Base-by-base conservation (phyloP, 1,140 invertebrate genomes). In the Mya arenaria region DNA sequence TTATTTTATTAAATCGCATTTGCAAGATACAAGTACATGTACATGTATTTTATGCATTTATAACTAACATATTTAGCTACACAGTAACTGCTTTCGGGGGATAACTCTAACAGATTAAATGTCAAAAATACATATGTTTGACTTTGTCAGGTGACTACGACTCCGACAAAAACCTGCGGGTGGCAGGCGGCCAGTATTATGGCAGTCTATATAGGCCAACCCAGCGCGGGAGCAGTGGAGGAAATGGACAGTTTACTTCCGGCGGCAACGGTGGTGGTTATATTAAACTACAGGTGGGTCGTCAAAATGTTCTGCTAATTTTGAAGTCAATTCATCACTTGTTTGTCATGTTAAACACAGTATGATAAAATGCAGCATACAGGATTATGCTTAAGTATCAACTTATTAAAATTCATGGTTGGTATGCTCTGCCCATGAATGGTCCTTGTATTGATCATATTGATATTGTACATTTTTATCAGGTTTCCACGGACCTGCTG, bases 231-330 rank as follows among this genome's bases (percentile, higher is more conserved):
- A 89, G 87, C 79, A 23, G 39, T 28, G 89, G 89, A 37, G 88
- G 88, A 8, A 58, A 77, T 52, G 72, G 82, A 23, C 55, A 48
- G 28, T 56, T 41, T 4, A 63, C 34, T 39, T 1, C 23, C 34
- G 84, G 84, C 44, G 87, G 87, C n/a, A 81, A 77, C 30, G 89
- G 89, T 32, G 89, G 89, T 78, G 89, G 89, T 23, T 73, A 85
- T 15, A 83, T 90, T n/a, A 62, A 85, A 19, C 65, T 90, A 0
- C n/a, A 84, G 19, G 60, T 89, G 30, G 30, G 25, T 48, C 17
- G 41, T 69, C 48, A 48, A 48, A 13, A 13, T 13, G 44, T 68
- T 4, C 25, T 44, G 37, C 37, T 68, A 44, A 62, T 23, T 4
- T 48, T 13, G 10, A n/a, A n/a, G n/a, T 48, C 44, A 48, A n/a